Evolutionary conservation across 2,797 vertebrate genomes (phyloP).

Genomic region (Pteronotus mesoamericanus): DNA sequence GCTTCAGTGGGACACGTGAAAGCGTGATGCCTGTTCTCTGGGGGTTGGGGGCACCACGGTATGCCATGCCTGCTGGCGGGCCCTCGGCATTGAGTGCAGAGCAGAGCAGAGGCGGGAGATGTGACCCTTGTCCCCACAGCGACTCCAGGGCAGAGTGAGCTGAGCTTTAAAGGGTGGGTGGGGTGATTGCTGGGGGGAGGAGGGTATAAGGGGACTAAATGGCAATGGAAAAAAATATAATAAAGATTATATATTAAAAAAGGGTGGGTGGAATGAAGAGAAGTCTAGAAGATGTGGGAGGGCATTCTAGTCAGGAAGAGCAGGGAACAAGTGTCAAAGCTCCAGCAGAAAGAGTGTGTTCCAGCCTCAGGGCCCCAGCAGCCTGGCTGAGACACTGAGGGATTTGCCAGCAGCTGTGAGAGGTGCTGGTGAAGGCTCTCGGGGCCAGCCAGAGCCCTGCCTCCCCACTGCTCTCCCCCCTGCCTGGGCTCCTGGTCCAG

Average conservation of each 20-base stretch:
- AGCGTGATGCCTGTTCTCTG: not conserved
- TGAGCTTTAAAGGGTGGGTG: not conserved
- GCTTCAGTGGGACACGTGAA: not conserved
- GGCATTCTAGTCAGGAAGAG: not conserved
- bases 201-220: too few species aligned
- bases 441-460: not conserved
- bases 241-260: too few species aligned
- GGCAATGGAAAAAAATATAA: too few species aligned
- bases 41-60: not conserved
- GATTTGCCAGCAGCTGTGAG: not conserved
- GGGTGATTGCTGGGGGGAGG: too few species aligned
- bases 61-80: not conserved
- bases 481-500: rapidly evolving
- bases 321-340: not conserved
- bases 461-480: not conserved
- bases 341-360: rapidly evolving
- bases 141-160: not conserved
- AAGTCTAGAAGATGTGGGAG: not conserved
- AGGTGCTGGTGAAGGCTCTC: rapidly evolving
- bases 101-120: not conserved
- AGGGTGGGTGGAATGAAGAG: not conserved
- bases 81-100: not conserved
- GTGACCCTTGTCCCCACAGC: not conserved
- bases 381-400: not conserved
- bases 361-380: not conserved